Percentiles rank a stretch among this genome's conserved stretches.
Evolutionary conservation across 2,888 invertebrate genomes (phyloP).

Genomic region (Isoperla grammatica): DNA sequence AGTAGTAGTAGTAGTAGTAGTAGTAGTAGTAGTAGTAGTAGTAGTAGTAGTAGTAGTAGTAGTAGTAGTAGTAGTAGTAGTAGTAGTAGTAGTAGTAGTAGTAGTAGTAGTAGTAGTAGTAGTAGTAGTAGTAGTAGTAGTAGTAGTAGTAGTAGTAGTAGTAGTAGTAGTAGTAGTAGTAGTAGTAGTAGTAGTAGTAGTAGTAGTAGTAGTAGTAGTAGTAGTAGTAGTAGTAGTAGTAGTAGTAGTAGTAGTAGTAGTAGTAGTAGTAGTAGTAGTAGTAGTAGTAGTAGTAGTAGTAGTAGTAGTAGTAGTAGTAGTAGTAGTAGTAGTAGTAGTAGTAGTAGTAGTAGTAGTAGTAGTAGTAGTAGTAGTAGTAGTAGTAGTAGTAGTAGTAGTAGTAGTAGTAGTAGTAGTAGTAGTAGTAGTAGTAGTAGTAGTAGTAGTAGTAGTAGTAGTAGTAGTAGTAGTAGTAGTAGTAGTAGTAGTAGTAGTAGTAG

Average conservation of each 20-base stretch:
- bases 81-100: conserved; percentile 1
- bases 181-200: conserved; percentile 1
- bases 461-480: not conserved
- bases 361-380: not conserved
- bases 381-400: not conserved
- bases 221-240: not conserved
- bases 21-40: conserved; percentile 1
- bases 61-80: conserved; percentile 1
- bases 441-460: conserved; percentile 2
- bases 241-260: not conserved
- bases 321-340: conserved; percentile 1
- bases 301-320: not conserved
- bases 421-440: not conserved
- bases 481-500: not conserved
- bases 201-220: conserved; percentile 1
- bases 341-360: not conserved
- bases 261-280: not conserved
- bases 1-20: not conserved
- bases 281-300: not conserved
- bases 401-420: not conserved
- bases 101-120: not conserved
- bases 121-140: not conserved
- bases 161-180: not conserved
- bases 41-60: not conserved
- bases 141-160: not conserved